Evolutionary conservation across 2,797 vertebrate species (phyloP), one percentile per base, ranked within the genome.

Genomic region (Morus bassanus): DNA sequence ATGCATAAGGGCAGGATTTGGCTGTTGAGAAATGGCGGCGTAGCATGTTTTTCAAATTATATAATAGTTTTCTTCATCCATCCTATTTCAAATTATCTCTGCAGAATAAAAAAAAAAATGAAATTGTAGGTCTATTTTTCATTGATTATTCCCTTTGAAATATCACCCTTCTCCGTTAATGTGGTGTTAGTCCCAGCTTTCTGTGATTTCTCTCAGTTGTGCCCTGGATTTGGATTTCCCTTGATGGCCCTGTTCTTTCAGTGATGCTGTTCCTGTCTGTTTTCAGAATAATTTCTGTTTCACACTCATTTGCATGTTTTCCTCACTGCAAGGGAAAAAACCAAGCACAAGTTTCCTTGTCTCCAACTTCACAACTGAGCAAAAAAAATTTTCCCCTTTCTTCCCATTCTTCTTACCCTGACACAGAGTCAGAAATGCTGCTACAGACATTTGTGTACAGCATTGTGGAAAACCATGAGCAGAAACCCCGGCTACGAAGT

Each of bases 251-350:
- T 56, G 24, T 74, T 97, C 46, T 95, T 95, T 84, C 89, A 96
- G 48, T 53, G 60, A 56, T 79, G 75, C 17, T 95, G 11, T 86
- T 97, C 92, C 94, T 95, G 64, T 54, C 91, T 96, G 41, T 96
- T 96, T 96, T 70, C 81, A 91, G 85, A 97, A 93, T 78, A 94
- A 96, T 96, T 92, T 95, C 81, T 95, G n/a, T 87, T 97, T 96
- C 80, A 88, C 64, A 81, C n/a, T 96, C 79, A 93, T 97, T 97
- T 96, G 46, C 92, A 94, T 93, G 86, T 65, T 94, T 95, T 93
- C 72, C 77, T 93, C 83, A 83, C 64, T 95, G 88, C 60, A 65
- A 72, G 59, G 83, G 72, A 31, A 79, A 96, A 82, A 80, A 80
- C 54, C 45, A 97, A 95, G 45, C 50, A 92, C 53, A 93, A 95